Conservation (phyloP, 2,113 vertebrate genomes). For the Buteo buteo region DNA sequence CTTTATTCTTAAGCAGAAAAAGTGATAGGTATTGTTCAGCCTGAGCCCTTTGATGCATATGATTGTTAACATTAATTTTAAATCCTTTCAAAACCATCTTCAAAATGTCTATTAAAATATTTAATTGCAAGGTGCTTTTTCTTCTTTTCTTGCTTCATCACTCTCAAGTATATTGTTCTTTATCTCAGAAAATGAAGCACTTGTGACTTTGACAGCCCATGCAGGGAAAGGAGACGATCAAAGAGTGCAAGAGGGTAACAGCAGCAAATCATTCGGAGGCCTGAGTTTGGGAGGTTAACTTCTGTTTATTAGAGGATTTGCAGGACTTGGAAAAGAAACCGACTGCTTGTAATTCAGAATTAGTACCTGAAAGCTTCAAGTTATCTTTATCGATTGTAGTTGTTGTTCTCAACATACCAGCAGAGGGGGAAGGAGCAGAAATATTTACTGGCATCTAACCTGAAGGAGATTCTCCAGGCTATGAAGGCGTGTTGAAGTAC, state of each 20-base stretch:
- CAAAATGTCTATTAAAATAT: slow-evolving; percentile 23
- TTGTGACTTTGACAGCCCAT: not conserved
- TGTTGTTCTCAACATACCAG: not conserved
- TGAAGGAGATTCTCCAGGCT: not conserved
- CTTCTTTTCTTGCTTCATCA: not conserved
- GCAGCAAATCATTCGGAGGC: not conserved
- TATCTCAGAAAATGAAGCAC: not conserved
- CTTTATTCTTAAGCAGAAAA: not conserved
- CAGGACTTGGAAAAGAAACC: not conserved
- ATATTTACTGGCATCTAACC: not conserved
- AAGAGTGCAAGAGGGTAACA: not conserved
- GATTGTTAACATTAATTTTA: not conserved
- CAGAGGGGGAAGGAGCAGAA: not conserved
- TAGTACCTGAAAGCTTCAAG: not conserved
- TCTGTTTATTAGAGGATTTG: not conserved
- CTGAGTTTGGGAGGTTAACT: not conserved
- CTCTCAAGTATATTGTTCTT: not conserved
- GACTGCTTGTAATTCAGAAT: not conserved
- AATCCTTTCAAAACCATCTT: slow-evolving; percentile 1
- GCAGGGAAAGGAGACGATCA: not conserved
- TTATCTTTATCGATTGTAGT: not conserved
- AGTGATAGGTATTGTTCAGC: slow-evolving; percentile 14
- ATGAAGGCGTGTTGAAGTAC: fast-evolving
- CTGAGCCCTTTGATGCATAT: not conserved
- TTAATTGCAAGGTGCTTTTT: slow-evolving; percentile 44